Percentiles rank a stretch among this genome's conserved stretches.
These are phyloP conservation scores for Erebia aethiops DNA, from an alignment of 2,888 invertebrate genomes.

Conservation along the genomic window DNA sequence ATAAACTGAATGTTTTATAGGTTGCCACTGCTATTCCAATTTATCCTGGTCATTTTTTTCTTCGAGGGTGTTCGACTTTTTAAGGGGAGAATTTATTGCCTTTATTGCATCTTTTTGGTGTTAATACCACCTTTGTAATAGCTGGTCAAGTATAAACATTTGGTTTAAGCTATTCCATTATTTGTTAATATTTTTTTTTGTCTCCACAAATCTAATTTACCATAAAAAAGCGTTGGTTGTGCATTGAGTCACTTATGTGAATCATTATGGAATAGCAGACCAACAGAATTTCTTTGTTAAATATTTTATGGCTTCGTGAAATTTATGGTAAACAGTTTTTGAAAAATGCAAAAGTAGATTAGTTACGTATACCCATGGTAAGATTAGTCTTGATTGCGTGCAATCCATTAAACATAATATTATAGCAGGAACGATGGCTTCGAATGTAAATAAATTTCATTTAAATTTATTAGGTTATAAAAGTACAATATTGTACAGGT, in stretches of 20 bases:
- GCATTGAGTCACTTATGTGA: neutral
- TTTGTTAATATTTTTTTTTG: no score
- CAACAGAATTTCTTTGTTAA: no score
- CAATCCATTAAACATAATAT: neutral
- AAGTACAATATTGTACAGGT: constrained; percentile 32
- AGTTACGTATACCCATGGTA: no score
- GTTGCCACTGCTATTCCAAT: constrained; percentile 79
- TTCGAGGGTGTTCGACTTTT: constrained; percentile 78
- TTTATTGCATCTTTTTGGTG: constrained; percentile 52
- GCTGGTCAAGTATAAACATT: constrained; percentile 47
- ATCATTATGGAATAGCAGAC: neutral
- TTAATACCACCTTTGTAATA: constrained; percentile 53
- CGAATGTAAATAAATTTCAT: constrained; percentile 1
- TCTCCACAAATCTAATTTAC: neutral
- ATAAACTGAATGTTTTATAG: constrained; percentile 82
- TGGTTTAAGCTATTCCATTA: constrained; percentile 37
- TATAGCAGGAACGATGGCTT: neutral
- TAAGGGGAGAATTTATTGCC: constrained; percentile 75
- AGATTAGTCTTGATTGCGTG: no score
- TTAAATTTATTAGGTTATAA: constrained; percentile 27
- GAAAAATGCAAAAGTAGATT: no score
- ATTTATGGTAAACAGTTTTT: no score
- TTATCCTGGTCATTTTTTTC: constrained; percentile 82
- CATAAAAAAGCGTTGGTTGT: neutral
- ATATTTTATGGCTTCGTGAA: no score